These are phyloP conservation scores for Hipposideros larvatus DNA, from an alignment of 2,797 vertebrate genomes.

Conservation along the genomic window DNA sequence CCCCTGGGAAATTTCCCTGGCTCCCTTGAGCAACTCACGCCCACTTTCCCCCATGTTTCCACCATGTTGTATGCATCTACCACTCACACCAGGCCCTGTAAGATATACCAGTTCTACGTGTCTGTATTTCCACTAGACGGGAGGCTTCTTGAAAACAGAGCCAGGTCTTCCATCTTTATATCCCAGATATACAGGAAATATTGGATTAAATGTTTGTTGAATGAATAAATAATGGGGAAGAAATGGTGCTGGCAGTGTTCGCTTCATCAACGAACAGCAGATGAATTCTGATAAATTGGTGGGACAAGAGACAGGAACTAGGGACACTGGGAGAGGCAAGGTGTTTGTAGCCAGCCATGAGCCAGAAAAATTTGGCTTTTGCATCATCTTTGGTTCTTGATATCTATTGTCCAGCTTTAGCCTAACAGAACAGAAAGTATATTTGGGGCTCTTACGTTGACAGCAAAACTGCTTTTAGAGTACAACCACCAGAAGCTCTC, in stretches of 20 bases:
- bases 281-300: background rate
- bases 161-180: background rate
- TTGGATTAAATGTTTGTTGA: background rate
- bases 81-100: background rate
- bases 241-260: background rate
- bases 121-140: too few relatives aligned
- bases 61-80: background rate
- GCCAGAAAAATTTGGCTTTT: slow-evolving; percentile 17
- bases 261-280: background rate
- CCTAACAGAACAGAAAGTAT: background rate
- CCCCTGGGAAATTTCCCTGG: background rate
- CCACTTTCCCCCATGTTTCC: background rate
- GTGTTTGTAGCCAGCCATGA: background rate
- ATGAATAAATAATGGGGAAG: background rate
- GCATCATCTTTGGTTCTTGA: background rate
- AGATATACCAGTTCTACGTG: background rate
- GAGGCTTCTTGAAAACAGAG: background rate
- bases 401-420: background rate
- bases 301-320: background rate
- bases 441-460: background rate
- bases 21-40: background rate
- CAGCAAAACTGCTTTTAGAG: slow-evolving; percentile 11
- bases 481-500: slow-evolving; percentile 17
- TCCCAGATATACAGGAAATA: background rate
- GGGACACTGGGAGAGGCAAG: background rate